A percentile compares a stretch with the other conserved stretches of the same genome.
Conservation (phyloP, 2,797 vertebrate genomes). For the Hoplostethus mediterraneus region DNA sequence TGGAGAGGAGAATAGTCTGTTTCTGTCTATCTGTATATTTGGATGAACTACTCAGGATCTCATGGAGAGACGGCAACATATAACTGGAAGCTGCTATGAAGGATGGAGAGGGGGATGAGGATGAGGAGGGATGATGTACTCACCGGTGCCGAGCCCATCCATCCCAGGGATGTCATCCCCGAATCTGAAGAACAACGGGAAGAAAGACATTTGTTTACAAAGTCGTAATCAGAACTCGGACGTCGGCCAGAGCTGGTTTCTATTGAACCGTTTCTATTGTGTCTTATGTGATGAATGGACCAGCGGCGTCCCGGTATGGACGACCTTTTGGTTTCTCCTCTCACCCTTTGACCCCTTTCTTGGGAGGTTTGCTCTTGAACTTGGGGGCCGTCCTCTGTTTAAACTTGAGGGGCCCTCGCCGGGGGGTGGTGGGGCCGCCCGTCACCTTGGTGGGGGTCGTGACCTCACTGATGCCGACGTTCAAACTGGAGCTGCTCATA, state of each 20-base stretch:
- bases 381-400: conserved; percentile 88
- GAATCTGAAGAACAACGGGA: conserved; percentile 71
- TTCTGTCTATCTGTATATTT: too few relatives aligned
- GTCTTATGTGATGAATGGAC: too few relatives aligned
- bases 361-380: conserved; percentile 90
- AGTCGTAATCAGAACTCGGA: background rate
- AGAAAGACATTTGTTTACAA: conserved; percentile 1
- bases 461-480: conserved; percentile 9
- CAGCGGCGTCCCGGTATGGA: too few relatives aligned
- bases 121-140: background rate
- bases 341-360: conserved; percentile 56
- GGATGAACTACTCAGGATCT: too few relatives aligned
- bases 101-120: too few relatives aligned
- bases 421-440: conserved; percentile 76
- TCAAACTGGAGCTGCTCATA: background rate
- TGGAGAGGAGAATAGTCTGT: too few relatives aligned
- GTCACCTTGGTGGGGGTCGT: conserved; percentile 37
- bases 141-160: conserved; percentile 90
- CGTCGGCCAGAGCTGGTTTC: background rate
- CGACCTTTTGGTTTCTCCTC: background rate
- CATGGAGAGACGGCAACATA: too few relatives aligned
- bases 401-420: conserved; percentile 88
- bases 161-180: conserved; percentile 89
- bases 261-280: too few relatives aligned
- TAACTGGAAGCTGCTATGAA: too few relatives aligned